These are phyloP conservation scores for Notocelia uddmanniana DNA, from an alignment of 2,888 invertebrate genomes.

Conservation along the genomic window DNA sequence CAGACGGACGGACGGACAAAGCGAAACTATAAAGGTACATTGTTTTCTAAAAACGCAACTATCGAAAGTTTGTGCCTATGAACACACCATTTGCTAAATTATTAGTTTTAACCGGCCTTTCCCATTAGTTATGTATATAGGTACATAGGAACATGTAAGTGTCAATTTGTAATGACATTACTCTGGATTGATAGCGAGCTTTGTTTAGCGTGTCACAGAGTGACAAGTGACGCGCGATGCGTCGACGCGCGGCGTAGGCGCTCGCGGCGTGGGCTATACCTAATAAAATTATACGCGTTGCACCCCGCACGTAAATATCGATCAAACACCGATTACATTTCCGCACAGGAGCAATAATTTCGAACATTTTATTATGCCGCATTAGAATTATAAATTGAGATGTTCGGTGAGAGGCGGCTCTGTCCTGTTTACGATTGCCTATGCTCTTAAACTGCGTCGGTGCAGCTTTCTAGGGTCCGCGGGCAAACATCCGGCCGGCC, in stretches of 20 bases:
- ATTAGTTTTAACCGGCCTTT: not conserved
- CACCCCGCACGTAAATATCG: constrained; percentile 63
- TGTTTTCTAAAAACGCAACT: not conserved
- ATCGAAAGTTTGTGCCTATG: not conserved
- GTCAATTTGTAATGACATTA: constrained; percentile 19
- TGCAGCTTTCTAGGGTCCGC: constrained; percentile 76
- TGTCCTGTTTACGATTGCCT: constrained; percentile 68
- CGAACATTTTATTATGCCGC: constrained; percentile 65
- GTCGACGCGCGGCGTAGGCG: constrained; percentile 36
- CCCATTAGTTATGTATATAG: not conserved
- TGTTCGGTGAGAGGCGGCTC: constrained; percentile 58
- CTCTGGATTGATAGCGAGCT: constrained; percentile 10
- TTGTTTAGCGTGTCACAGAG: constrained; percentile 11
- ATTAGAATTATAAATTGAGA: constrained; percentile 73
- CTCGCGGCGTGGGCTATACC: constrained; percentile 53
- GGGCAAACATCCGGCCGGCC: constrained; percentile 76
- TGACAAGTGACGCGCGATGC: constrained; percentile 37
- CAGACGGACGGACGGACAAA: no score
- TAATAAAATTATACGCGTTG: constrained; percentile 63
- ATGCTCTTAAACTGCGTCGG: constrained; percentile 58
- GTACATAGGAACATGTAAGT: not conserved
- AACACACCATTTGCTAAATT: not conserved
- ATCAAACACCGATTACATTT: constrained; percentile 65
- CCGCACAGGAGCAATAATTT: constrained; percentile 66
- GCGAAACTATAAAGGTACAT: no score